A percentile compares a stretch with the other conserved stretches of the same genome.
phyloP scores from a whole-genome alignment of 1,140 invertebrate genomes.

The Diorhabda carinulata region DNA sequence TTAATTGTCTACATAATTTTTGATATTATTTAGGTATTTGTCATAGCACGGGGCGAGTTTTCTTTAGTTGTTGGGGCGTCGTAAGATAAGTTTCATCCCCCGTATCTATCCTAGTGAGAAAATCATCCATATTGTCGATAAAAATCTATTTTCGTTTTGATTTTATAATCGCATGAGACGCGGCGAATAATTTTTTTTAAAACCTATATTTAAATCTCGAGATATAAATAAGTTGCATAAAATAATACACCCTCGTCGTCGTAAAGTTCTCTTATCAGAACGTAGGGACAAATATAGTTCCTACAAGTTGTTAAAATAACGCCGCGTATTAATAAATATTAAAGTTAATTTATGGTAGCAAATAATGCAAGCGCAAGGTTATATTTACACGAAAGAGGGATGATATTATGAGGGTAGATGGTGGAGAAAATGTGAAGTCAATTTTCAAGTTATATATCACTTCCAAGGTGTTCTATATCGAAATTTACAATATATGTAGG shows the following conservation, averaged over 20 bases:
- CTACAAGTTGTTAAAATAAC: conserved; percentile 15
- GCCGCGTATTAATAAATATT: conserved; percentile 17
- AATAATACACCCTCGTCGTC: background rate
- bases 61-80: too few relatives aligned
- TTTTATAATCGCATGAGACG: background rate
- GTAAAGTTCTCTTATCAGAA: conserved; percentile 15
- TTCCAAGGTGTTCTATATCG: too few relatives aligned
- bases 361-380: conserved; percentile 16
- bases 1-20: too few relatives aligned
- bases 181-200: background rate
- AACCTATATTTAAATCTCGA: background rate
- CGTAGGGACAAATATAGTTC: conserved; percentile 14
- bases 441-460: too few relatives aligned
- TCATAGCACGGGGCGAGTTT: too few relatives aligned
- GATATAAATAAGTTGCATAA: conserved; percentile 14
- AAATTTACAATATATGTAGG: too few relatives aligned
- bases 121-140: background rate
- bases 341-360: conserved; percentile 16
- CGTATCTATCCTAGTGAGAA: too few relatives aligned
- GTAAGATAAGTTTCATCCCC: too few relatives aligned
- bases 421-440: too few relatives aligned
- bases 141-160: background rate
- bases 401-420: conserved; percentile 4
- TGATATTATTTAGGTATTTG: too few relatives aligned
- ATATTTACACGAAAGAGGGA: conserved; percentile 8